A percentile compares a stretch with the other conserved stretches of the same genome.
Conservation (phyloP, 2,113 vertebrate genomes). For the Cichladusa arquata region DNA sequence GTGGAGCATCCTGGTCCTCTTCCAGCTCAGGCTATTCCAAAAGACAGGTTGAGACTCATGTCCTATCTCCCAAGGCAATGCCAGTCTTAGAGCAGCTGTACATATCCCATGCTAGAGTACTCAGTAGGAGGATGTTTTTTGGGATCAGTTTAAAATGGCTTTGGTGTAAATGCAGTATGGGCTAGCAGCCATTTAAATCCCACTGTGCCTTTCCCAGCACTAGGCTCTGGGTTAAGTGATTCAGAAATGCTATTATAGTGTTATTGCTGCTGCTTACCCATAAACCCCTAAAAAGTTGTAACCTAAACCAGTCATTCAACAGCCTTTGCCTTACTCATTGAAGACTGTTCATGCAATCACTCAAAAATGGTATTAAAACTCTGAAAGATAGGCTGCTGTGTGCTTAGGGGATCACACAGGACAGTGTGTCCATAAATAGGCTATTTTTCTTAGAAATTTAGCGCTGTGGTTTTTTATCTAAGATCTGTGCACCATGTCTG, state of each 20-base stretch:
- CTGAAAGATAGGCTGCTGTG: background rate
- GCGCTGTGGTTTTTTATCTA: conserved; percentile 8
- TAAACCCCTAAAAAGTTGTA: background rate
- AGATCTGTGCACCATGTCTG: background rate
- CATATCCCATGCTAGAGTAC: fast-evolving
- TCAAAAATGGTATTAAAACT: background rate
- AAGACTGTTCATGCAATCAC: background rate
- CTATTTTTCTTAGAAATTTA: background rate
- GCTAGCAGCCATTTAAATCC: background rate
- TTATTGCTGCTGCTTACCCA: background rate
- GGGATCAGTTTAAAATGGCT: background rate
- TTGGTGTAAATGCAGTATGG: background rate
- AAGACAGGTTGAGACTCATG: background rate
- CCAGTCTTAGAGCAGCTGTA: background rate
- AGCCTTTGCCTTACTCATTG: background rate
- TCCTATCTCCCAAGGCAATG: background rate
- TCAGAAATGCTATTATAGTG: background rate
- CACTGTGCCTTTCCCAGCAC: background rate
- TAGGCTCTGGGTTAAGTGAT: background rate
- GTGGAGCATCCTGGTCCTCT: background rate
- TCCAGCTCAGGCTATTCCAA: background rate
- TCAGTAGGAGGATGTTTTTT: fast-evolving
- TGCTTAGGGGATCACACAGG: background rate
- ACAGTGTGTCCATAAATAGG: background rate
- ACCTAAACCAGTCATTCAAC: background rate